Evolutionary conservation across 2,113 vertebrate genomes (phyloP), one percentile per base, ranked within the genome.

Genomic region (Pundamilia nyererei): DNA sequence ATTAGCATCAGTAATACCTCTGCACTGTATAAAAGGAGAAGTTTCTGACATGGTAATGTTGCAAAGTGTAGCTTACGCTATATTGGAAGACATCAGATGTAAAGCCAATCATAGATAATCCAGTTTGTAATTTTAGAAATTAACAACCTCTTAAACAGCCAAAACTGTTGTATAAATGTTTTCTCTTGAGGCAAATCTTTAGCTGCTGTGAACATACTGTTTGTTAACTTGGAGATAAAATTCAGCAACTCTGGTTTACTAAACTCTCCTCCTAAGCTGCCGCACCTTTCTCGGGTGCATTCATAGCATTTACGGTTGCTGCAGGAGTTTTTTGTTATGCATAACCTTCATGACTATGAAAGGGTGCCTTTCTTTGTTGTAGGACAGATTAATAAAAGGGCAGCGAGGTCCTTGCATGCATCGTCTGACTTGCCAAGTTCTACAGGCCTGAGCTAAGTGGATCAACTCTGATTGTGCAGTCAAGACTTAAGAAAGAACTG

Each of bases 381-480:
- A 49, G 83, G 83, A 70, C 68, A 56, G 47, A 45, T 26, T 89
- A 81, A 89, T 93, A 83, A 88, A 87, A 81, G 91, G 86, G 87
- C 81, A 85, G 9, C 3, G 7, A 77, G 79, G 80, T 81, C 85
- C 29, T 82, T 24, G 19, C 3, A 15, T 58, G 56, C 38, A 89
- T 81, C 14, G n/a, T 17, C 82, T 68, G 55, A 84, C 77, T 29
- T 29, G 83, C 81, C 80, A 82, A 62, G 80, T 83, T 38, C 58
- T 81, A 5, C 80, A 75, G 86, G 82, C 82, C 77, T 31, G 11
- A 60, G 42, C 55, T 86, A 81, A 86, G 84, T 86, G 81, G 89
- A 87, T 90, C 68, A 81, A 14, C 35, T 82, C 21, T 56, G 65
- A 51, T 40, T 17, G 8, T 49, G 83, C 82, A 29, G 87, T 85